Evolutionary conservation across 2,797 vertebrate genomes (phyloP).

Genomic region (Mormyrops boulengeri): DNA sequence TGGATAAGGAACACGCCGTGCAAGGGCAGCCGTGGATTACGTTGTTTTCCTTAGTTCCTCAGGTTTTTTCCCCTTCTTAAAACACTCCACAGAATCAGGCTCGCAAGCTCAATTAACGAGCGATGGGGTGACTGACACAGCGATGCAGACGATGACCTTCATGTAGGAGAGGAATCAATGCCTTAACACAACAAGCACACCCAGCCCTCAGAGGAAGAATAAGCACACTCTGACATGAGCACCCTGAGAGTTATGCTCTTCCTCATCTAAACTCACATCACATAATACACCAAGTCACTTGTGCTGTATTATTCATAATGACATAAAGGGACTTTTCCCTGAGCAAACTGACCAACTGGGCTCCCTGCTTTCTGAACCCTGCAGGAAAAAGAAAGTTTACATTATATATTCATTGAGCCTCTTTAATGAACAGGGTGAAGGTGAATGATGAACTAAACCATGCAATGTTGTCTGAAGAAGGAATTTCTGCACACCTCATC

Average conservation of each 20-base stretch:
- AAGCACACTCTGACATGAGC: not conserved
- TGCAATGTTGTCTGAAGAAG: conserved; percentile 51
- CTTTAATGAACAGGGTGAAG: conserved; percentile 62
- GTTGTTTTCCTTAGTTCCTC: not conserved
- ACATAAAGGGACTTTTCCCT: conserved; percentile 21
- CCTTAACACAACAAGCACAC: conserved; percentile 14
- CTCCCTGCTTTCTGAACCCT: conserved; percentile 20
- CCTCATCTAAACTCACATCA: not conserved
- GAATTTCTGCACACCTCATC: conserved; percentile 47
- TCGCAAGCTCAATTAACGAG: conserved; percentile 13
- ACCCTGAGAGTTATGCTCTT: not conserved
- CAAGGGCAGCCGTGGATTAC: not conserved
- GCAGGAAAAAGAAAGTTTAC: conserved; percentile 46
- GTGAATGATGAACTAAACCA: conserved; percentile 54
- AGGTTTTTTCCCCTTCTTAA: not conserved
- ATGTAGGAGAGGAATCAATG: conserved; percentile 25
- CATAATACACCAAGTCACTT: not conserved
- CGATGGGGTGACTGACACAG: conserved; percentile 14
- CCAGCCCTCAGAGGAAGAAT: not conserved
- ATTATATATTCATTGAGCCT: conserved; percentile 55
- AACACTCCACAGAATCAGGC: conserved; percentile 15
- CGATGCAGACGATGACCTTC: conserved; percentile 25
- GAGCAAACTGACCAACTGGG: conserved; percentile 35
- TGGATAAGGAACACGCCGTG: not conserved
- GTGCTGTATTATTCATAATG: conserved; percentile 12